Conservation (phyloP, 2,113 vertebrate genomes). For the Turnix velox region DNA sequence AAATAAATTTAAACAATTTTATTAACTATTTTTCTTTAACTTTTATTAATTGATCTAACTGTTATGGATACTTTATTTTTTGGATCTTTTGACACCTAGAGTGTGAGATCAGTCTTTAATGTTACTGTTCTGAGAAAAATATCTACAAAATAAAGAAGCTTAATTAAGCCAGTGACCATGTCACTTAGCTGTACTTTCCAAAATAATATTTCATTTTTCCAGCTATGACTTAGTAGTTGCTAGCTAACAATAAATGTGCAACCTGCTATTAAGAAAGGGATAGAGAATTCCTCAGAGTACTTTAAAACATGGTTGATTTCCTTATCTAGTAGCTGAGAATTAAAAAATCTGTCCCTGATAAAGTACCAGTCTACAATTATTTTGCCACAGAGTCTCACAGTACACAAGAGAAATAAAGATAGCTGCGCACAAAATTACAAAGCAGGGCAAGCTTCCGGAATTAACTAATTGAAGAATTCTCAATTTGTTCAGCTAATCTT, state of each 20-base stretch:
- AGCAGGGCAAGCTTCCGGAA: background rate
- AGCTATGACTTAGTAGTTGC: conserved; percentile 1
- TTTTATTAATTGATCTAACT: background rate
- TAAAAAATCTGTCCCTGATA: conserved; percentile 48
- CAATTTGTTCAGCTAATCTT: background rate
- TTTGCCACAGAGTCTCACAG: background rate
- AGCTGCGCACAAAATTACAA: conserved; percentile 5
- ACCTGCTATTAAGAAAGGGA: conserved; percentile 20
- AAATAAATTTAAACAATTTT: background rate
- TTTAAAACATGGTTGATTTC: conserved; percentile 41
- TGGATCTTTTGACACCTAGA: background rate
- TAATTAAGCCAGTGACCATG: background rate
- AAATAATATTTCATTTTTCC: background rate
- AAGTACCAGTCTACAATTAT: background rate
- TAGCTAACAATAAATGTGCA: background rate
- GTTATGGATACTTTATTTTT: background rate
- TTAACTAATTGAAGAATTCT: conserved; percentile 19
- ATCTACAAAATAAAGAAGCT: background rate
- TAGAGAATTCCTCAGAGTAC: conserved; percentile 39
- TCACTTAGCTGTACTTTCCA: background rate
- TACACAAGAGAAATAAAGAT: conserved; percentile 43
- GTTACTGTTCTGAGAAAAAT: background rate
- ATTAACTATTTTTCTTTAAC: background rate
- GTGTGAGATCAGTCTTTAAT: background rate
- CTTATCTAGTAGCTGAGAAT: conserved; percentile 31